Evolutionary conservation across 2,113 vertebrate species (phyloP).

Genomic region (Sinocyclocheilus grahami): DNA sequence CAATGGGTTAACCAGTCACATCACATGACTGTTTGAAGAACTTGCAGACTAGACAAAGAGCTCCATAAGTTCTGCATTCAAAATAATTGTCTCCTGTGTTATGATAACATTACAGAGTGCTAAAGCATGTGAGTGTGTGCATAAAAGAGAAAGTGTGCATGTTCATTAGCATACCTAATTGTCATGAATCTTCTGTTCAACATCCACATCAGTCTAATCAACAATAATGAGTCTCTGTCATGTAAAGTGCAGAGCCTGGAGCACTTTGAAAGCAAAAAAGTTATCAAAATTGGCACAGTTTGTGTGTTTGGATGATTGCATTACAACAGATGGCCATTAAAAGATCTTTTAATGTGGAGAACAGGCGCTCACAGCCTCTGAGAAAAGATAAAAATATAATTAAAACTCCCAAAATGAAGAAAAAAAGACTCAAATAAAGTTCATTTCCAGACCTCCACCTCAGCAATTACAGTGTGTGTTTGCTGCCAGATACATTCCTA

Average conservation of each 20-base stretch:
- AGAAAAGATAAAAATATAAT: constrained; percentile 27
- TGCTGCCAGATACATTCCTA: neutral
- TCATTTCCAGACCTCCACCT: constrained; percentile 27
- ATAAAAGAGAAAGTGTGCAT: neutral
- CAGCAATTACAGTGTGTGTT: constrained; percentile 47
- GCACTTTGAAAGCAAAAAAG: constrained; percentile 4
- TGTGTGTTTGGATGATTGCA: constrained; percentile 26
- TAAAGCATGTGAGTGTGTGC: neutral
- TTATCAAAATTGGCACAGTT: constrained; percentile 15
- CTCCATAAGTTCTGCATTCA: neutral
- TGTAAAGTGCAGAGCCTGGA: constrained; percentile 39
- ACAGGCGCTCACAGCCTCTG: neutral
- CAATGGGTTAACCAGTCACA: neutral
- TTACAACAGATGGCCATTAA: constrained; percentile 37
- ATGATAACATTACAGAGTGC: constrained; percentile 4
- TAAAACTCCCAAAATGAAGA: constrained; percentile 12
- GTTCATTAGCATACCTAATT: constrained; percentile 12
- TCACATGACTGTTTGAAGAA: neutral
- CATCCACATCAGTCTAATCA: constrained; percentile 4
- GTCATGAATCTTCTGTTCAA: constrained; percentile 1
- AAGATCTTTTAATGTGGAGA: constrained; percentile 20
- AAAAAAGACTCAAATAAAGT: neutral
- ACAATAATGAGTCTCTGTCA: constrained; percentile 37
- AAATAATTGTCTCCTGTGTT: neutral
- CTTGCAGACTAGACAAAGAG: constrained; percentile 26